Conservation (phyloP, 2,888 invertebrate genomes). For the Caenorhabditis sulstoni region DNA sequence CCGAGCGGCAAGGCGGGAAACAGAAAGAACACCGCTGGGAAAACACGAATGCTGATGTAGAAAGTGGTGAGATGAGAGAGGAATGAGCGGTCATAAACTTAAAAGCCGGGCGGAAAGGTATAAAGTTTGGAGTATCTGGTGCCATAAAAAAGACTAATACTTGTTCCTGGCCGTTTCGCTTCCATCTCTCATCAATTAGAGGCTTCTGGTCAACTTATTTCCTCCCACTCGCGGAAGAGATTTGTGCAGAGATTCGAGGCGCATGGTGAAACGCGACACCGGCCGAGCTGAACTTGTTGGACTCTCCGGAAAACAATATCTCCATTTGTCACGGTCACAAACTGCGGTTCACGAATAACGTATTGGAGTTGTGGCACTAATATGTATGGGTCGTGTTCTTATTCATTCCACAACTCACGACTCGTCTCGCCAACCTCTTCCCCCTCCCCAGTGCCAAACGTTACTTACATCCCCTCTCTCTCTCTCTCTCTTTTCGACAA, state of each 20-base stretch:
- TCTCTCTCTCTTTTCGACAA: slow-evolving; percentile 18
- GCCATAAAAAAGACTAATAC: slow-evolving; percentile 17
- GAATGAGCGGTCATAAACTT: slow-evolving; percentile 44
- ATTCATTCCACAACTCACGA: slow-evolving; percentile 11
- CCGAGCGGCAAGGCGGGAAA: neutral
- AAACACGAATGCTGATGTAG: slow-evolving; percentile 26
- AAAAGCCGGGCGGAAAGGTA: slow-evolving; percentile 29
- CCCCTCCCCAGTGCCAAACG: slow-evolving; percentile 35
- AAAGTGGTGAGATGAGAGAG: slow-evolving; percentile 1
- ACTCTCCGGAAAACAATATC: slow-evolving; percentile 30
- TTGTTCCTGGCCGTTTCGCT: neutral
- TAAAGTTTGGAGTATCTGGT: slow-evolving; percentile 37
- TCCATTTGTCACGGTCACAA: slow-evolving; percentile 7
- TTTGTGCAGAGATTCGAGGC: slow-evolving; percentile 12
- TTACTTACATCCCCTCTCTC: slow-evolving; percentile 42
- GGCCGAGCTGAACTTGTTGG: slow-evolving; percentile 34
- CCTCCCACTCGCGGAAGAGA: neutral
- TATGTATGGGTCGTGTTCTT: neutral
- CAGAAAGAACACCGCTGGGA: slow-evolving; percentile 45
- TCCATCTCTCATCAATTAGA: neutral
- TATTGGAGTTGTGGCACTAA: neutral
- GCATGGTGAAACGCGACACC: slow-evolving; percentile 27
- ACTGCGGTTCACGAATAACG: neutral
- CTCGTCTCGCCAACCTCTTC: slow-evolving; percentile 28
- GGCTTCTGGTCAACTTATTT: neutral